These are phyloP conservation scores for Pteria penguin DNA, from an alignment of 2,888 invertebrate genomes.

Conservation along the genomic window DNA sequence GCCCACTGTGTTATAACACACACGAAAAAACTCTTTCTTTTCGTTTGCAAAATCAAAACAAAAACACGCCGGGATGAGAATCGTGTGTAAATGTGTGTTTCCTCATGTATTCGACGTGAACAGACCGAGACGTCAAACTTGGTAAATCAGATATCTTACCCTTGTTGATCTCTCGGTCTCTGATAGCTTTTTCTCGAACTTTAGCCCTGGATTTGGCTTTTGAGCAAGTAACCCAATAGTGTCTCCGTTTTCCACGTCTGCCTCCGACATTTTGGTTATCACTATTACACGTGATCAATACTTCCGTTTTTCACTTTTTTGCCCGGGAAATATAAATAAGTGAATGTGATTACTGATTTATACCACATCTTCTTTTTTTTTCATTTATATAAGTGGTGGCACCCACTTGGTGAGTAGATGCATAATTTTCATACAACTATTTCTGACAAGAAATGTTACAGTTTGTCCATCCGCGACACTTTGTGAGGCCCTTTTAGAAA, in stretches of 20 bases:
- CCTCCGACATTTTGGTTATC: slow-evolving; percentile 73
- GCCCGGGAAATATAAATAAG: no score
- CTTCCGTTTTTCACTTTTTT: slow-evolving; percentile 15
- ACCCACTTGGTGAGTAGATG: no score
- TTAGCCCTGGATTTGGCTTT: slow-evolving; percentile 61
- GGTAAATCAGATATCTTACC: slow-evolving; percentile 52
- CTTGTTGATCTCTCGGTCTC: slow-evolving; percentile 68
- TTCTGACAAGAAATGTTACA: no score
- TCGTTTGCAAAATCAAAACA: not conserved
- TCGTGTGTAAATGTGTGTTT: not conserved
- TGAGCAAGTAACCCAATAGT: slow-evolving; percentile 57
- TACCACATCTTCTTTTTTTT: no score
- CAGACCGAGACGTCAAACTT: not conserved
- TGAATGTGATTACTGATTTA: no score
- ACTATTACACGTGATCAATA: slow-evolving; percentile 64
- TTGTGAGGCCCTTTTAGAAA: no score
- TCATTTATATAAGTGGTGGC: no score
- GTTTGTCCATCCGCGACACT: no score
- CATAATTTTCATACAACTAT: no score
- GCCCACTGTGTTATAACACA: no score
- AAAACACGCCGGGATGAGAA: no score
- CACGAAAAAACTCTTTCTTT: no score
- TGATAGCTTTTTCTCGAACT: slow-evolving; percentile 69
- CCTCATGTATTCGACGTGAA: not conserved
- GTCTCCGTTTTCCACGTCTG: slow-evolving; percentile 60